These are phyloP conservation scores for Malaclemys terrapin DNA, from an alignment of 2,113 vertebrate species.

Conservation along the genomic window DNA sequence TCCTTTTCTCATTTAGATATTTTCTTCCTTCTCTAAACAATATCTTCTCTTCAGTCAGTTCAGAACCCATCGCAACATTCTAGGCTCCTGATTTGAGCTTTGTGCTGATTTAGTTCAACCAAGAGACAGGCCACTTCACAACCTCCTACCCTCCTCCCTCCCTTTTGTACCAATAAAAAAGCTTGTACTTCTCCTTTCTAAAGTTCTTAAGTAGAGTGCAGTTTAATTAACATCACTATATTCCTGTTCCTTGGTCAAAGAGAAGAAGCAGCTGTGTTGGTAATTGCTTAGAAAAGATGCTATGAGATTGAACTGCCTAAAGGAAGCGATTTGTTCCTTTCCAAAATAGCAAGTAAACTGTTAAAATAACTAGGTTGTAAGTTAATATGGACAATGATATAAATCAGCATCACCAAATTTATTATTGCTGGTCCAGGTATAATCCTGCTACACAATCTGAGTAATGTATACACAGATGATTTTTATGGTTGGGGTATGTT, in stretches of 20 bases:
- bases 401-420: background rate
- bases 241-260: accelerated
- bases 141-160: background rate
- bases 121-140: background rate
- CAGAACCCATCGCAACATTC: background rate
- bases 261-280: background rate
- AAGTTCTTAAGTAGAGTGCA: background rate
- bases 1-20: background rate
- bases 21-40: accelerated
- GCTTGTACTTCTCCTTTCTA: background rate
- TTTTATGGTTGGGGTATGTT: background rate
- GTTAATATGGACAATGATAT: background rate
- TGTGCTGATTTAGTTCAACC: background rate
- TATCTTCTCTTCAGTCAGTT: background rate
- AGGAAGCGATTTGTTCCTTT: background rate
- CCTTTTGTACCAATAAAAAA: background rate
- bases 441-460: background rate
- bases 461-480: background rate
- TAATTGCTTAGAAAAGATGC: background rate
- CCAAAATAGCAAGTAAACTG: background rate
- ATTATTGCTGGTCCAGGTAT: background rate
- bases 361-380: background rate
- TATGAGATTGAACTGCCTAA: accelerated
- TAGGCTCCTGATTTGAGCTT: accelerated
- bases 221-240: background rate